These are phyloP conservation scores for Onychomys torridus DNA, from an alignment of 2,797 vertebrate genomes.

Conservation along the genomic window DNA sequence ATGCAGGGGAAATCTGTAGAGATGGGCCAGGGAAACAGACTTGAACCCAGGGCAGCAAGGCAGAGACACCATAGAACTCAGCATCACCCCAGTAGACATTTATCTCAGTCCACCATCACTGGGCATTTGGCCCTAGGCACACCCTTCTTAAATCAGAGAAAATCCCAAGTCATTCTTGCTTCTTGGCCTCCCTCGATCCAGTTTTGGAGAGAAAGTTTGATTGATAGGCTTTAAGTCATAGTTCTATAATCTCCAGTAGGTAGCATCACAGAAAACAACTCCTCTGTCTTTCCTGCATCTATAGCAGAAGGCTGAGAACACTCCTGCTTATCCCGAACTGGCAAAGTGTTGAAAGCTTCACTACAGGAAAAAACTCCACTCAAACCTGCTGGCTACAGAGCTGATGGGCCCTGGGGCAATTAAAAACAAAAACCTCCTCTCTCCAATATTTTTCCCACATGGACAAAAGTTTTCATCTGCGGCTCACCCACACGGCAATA, in stretches of 20 bases:
- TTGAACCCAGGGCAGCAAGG: neutral
- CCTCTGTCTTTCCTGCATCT: neutral
- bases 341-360: neutral
- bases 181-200: neutral
- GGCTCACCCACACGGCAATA: neutral
- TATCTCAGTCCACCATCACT: accelerated
- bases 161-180: neutral
- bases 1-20: neutral
- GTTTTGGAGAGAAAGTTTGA: neutral
- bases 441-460: neutral
- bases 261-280: neutral
- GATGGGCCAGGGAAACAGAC: neutral
- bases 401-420: neutral
- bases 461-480: neutral
- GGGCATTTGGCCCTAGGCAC: neutral
- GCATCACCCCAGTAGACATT: accelerated
- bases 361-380: neutral
- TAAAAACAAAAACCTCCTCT: neutral
- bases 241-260: neutral
- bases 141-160: neutral
- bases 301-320: neutral
- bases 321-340: neutral
- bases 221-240: neutral
- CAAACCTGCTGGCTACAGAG: neutral
- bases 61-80: neutral